Percentiles rank a stretch among this genome's conserved stretches.
Evolutionary conservation across 2,888 invertebrate genomes (phyloP).

Genomic region (Ochropacha duplaris): DNA sequence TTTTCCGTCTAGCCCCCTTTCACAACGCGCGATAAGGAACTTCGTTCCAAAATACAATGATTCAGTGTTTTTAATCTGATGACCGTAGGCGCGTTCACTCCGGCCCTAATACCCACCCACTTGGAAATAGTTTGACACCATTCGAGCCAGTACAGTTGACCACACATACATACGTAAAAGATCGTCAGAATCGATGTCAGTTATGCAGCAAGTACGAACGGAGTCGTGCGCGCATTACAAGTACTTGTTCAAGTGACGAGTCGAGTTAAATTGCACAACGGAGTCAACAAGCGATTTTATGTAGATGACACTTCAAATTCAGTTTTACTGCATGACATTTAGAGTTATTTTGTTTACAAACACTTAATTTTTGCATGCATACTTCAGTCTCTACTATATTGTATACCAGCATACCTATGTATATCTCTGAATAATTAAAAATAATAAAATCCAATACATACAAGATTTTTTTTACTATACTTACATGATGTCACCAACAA

Average conservation of each 20-base stretch:
- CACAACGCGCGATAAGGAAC: no score
- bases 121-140: not conserved
- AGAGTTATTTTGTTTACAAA: not conserved
- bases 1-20: no score
- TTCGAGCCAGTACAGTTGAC: not conserved
- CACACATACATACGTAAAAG: not conserved
- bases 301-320: not conserved
- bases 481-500: no score
- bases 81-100: not conserved
- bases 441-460: no score
- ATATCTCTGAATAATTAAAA: no score
- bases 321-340: not conserved
- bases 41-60: no score
- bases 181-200: not conserved
- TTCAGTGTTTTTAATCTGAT: no score
- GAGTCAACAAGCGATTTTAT: not conserved
- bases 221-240: not conserved
- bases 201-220: not conserved
- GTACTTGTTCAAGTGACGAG: not conserved
- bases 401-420: no score
- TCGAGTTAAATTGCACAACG: not conserved
- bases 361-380: no score
- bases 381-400: no score
- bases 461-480: no score
- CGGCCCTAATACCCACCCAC: no score